Base-by-base conservation (phyloP, 2,113 vertebrate species). In the Sphaerodactylus townsendi region DNA sequence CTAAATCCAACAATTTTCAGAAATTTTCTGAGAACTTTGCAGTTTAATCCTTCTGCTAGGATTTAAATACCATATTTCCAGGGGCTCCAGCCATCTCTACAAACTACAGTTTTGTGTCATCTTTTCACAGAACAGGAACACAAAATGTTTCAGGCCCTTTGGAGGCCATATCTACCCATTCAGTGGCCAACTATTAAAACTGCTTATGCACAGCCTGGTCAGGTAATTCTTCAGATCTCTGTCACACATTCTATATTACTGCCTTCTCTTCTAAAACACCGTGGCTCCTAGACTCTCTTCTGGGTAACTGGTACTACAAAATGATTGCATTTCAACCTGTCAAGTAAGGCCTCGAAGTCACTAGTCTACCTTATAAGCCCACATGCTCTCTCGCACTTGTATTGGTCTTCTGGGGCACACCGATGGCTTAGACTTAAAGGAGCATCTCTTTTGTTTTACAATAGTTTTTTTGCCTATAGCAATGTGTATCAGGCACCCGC, bases 1-100 rank as follows among this genome's bases (percentile, higher is more conserved):
- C 41, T 59, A n/a, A 81, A 64, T 76, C 77, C 37, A 82, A 69
- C 0, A 0, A 65, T 9, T 81, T 56, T 19, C 44, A 83, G 9
- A 25, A 37, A n/a, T n/a, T n/a, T n/a, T 3, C 3, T 37, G 76
- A 6, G n/a, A 9, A n/a, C 53, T 53, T 68, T 33, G 39, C 48
- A 65, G 35, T 76, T 68, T 25, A 76, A 75, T 66, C 33, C 33
- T 50, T 30, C n/a, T 15, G 50, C 23, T 23, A 65, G 21, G n/a
- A 19, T 46, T 82, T 64, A 21, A 59, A 25, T 64, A 19, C 10
- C 48, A 81, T 62, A 28, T 28, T 28, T 56, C 53, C 53, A 56
- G 53, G 53, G 19, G 53, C 19, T 17, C 50, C 50, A 53, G 19
- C 14, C 48, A 9, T 76, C 10, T 35, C n/a, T 74, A 28, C 13